Evolutionary conservation across 2,113 vertebrate species (phyloP).

Genomic region (Zingel zingel): DNA sequence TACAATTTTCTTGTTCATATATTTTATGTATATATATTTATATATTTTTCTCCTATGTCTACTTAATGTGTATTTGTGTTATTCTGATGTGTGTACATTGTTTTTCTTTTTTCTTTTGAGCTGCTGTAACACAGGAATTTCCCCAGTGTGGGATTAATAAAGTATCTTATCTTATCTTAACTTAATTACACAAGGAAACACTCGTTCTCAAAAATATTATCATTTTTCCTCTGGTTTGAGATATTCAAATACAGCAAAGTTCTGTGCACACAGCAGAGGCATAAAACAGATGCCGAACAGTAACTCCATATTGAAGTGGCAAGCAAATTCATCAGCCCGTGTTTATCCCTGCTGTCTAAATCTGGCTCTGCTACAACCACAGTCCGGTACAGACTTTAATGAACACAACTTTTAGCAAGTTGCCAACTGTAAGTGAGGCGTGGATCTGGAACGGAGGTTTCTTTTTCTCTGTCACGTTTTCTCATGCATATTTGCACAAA

Average conservation of each 20-base stretch:
- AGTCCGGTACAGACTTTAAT: slow-evolving; percentile 36
- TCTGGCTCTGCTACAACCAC: slow-evolving; percentile 32
- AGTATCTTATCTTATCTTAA: no score
- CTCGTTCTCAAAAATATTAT: not conserved
- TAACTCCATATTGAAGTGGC: slow-evolving; percentile 22
- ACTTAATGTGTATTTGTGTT: no score
- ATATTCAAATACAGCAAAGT: not conserved
- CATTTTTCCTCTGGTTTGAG: not conserved
- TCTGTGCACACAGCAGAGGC: slow-evolving; percentile 6
- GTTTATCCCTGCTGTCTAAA: slow-evolving; percentile 22
- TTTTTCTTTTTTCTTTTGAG: no score
- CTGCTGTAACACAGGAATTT: no score
- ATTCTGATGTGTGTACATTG: no score
- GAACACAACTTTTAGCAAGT: slow-evolving; percentile 23
- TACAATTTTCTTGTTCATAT: no score
- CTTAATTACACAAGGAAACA: not conserved
- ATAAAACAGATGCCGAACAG: not conserved
- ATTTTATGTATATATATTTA: no score
- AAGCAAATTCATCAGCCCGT: slow-evolving; percentile 33
- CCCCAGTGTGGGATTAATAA: no score
- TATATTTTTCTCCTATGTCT: no score
- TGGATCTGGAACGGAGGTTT: slow-evolving; percentile 15
- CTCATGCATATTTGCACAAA: not conserved
- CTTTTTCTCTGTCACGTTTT: not conserved
- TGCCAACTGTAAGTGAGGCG: slow-evolving; percentile 42